Percentiles rank a stretch among this genome's conserved stretches.
These are phyloP conservation scores for Tachyglossus aculeatus DNA, from an alignment of 2,797 vertebrate genomes.

Conservation along the genomic window DNA sequence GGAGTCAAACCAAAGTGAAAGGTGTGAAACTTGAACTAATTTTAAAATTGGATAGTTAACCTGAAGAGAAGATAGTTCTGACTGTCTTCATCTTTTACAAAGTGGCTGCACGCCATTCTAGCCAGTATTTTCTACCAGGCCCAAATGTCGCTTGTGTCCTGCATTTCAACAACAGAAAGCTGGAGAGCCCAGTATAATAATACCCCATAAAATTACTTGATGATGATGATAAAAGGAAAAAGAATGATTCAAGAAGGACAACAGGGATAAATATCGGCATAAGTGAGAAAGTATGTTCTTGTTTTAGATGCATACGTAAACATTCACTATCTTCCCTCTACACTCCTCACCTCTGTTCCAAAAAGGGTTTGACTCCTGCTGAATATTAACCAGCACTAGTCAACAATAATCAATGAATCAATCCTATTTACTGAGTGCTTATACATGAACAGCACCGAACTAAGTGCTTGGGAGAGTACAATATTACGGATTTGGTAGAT, in stretches of 20 bases:
- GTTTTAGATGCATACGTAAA: background rate
- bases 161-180: too few relatives aligned
- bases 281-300: background rate
- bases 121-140: constrained; percentile 7
- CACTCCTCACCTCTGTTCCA: background rate
- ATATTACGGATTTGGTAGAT: too few relatives aligned
- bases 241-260: background rate
- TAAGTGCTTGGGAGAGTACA: too few relatives aligned
- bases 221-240: background rate
- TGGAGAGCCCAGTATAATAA: background rate
- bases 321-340: background rate
- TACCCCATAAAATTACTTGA: constrained; percentile 3
- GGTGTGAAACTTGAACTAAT: background rate
- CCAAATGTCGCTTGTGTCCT: too few relatives aligned
- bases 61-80: background rate
- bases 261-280: background rate
- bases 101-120: background rate
- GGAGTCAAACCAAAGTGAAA: too few relatives aligned
- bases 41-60: background rate
- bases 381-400: background rate
- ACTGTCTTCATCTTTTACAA: background rate
- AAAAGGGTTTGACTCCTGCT: background rate
- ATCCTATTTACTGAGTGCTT: too few relatives aligned
- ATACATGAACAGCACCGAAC: too few relatives aligned
- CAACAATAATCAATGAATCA: too few relatives aligned